Evolutionary conservation across 92 coral and sea anemone species (phyloP).

Genomic region (Blastomussa wellsi): DNA sequence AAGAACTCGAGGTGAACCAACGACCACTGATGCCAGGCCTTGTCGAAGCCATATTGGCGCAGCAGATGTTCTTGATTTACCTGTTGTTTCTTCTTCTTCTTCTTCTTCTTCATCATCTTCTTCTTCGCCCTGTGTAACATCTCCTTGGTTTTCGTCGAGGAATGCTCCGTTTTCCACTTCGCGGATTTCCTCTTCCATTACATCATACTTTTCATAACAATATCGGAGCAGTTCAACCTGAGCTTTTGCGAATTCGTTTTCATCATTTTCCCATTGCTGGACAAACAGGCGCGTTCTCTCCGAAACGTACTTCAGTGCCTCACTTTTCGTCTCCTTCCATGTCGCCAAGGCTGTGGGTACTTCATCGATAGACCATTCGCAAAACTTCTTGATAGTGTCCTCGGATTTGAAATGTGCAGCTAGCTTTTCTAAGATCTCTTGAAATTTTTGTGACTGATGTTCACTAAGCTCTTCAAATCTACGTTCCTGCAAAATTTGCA

Average conservation of each 20-base stretch:
- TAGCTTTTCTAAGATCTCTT: background rate
- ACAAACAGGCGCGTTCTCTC: constrained; percentile 13
- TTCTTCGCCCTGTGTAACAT: background rate
- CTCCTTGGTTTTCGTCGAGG: background rate
- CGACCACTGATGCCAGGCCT: constrained; percentile 23
- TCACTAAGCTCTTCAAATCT: constrained; percentile 5
- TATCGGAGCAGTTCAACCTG: background rate
- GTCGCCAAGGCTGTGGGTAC: background rate
- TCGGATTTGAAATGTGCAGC: background rate
- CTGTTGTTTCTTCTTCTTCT: background rate
- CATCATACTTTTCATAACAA: background rate
- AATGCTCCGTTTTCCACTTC: constrained; percentile 1
- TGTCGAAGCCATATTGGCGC: constrained; percentile 28
- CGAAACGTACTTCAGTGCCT: constrained; percentile 1
- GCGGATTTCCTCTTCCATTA: constrained; percentile 18
- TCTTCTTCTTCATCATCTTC: too few relatives aligned
- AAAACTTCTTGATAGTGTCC: background rate
- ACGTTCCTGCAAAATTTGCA: background rate
- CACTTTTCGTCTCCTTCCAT: constrained; percentile 9
- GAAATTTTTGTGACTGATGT: background rate
- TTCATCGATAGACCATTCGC: background rate
- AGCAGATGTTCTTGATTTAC: background rate
- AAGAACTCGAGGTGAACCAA: constrained; percentile 10
- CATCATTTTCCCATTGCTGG: constrained; percentile 16
- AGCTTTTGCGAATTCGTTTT: constrained; percentile 4